A percentile compares a stretch with the other conserved stretches of the same genome.
phyloP scores from a whole-genome alignment of 2,888 invertebrate species.

The Lissonota sp. region DNA sequence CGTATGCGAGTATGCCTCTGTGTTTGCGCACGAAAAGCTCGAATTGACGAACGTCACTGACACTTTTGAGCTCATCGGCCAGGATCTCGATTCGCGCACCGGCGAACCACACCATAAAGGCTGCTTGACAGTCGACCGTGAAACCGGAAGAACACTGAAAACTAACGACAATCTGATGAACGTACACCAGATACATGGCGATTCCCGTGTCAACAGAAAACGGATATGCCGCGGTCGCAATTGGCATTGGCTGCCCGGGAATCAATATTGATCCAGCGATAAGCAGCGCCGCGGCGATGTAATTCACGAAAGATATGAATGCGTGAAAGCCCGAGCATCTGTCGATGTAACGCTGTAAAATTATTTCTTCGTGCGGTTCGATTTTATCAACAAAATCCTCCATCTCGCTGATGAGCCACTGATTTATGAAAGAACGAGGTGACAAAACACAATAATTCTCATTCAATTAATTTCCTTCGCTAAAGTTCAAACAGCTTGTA shows the following conservation, averaged over 20 bases:
- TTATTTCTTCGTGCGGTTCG: background rate
- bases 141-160: slow-evolving; percentile 53
- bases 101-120: slow-evolving; percentile 67
- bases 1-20: slow-evolving; percentile 44
- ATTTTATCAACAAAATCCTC: slow-evolving; percentile 65
- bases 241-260: slow-evolving; percentile 55
- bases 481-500: no score
- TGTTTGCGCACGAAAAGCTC: slow-evolving; percentile 18
- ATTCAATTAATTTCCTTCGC: background rate
- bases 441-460: background rate
- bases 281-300: slow-evolving; percentile 59
- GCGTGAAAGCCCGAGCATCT: slow-evolving; percentile 55
- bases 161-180: slow-evolving; percentile 45
- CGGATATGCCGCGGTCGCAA: slow-evolving; percentile 61
- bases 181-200: slow-evolving; percentile 40
- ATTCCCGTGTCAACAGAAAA: slow-evolving; percentile 49
- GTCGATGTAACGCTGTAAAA: slow-evolving; percentile 25
- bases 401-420: slow-evolving; percentile 58
- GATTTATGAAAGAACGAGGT: background rate
- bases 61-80: background rate
- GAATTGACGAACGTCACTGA: slow-evolving; percentile 10
- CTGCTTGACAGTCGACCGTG: slow-evolving; percentile 66
- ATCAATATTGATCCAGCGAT: slow-evolving; percentile 64
- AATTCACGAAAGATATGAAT: slow-evolving; percentile 47
- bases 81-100: slow-evolving; percentile 67